These are phyloP conservation scores for Dasypolia templi DNA, from an alignment of 2,888 invertebrate genomes.

Conservation along the genomic window DNA sequence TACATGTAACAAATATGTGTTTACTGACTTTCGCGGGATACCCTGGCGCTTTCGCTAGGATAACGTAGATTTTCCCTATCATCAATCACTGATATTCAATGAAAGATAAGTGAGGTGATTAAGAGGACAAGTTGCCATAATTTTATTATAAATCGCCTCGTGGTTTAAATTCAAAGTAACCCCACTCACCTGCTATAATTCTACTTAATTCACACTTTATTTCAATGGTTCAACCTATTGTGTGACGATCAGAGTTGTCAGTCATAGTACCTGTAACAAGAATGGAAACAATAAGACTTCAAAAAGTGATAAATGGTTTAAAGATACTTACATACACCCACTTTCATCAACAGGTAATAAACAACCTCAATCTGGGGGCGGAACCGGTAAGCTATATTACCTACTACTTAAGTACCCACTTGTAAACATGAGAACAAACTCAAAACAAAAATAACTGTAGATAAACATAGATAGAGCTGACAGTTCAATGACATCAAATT, in stretches of 20 bases:
- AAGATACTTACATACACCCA: neutral
- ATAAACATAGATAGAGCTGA: neutral
- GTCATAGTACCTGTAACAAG: neutral
- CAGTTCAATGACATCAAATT: constrained; percentile 2
- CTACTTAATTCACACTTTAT: neutral
- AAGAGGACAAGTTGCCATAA: neutral
- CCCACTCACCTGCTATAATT: neutral
- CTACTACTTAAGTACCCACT: neutral
- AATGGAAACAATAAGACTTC: constrained; percentile 6
- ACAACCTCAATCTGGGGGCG: constrained; percentile 23
- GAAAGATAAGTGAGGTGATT: constrained; percentile 5
- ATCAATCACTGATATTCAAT: too few species aligned
- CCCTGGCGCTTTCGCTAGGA: too few species aligned
- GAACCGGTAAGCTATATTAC: constrained; percentile 21
- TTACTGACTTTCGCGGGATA: too few species aligned
- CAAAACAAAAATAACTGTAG: neutral
- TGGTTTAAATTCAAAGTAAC: neutral
- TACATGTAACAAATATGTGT: too few species aligned
- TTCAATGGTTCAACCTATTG: too few species aligned
- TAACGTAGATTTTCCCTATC: too few species aligned
- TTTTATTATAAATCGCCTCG: constrained; percentile 4
- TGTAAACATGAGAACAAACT: constrained; percentile 8
- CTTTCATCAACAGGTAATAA: neutral
- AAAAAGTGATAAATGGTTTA: neutral
- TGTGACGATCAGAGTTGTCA: too few species aligned